Evolutionary conservation across 2,797 vertebrate species (phyloP).

Genomic region (Remorina albescens): DNA sequence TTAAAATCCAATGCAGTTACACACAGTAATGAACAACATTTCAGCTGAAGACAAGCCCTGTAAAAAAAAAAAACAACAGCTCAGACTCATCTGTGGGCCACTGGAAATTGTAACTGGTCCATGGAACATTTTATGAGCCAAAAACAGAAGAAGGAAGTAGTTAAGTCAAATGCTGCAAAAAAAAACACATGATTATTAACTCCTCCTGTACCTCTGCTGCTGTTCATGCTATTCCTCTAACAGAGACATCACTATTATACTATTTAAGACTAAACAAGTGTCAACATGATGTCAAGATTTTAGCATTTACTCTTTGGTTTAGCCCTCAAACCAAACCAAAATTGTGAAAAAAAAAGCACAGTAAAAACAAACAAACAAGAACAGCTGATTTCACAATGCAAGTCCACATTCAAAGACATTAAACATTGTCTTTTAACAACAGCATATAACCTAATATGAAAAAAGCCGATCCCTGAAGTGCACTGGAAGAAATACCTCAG

Average conservation of each 20-base stretch:
- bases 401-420: background rate
- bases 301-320: background rate
- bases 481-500: background rate
- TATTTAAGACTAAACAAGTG: background rate
- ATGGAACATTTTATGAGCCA: background rate
- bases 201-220: too few relatives aligned
- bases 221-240: background rate
- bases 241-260: background rate
- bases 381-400: background rate
- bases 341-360: constrained; percentile 1
- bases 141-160: background rate
- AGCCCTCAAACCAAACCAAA: background rate
- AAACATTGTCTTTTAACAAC: background rate
- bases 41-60: background rate
- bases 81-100: background rate
- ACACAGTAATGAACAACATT: background rate
- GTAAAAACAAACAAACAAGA: too few relatives aligned
- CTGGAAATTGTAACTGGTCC: background rate
- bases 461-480: constrained; percentile 12
- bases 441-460: background rate
- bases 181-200: too few relatives aligned
- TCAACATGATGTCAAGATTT: background rate
- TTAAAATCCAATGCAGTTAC: background rate
- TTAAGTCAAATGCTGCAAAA: background rate
- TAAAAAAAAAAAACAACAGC: background rate